Evolutionary conservation across 2,888 invertebrate species (phyloP).

Genomic region (Tipula vernalis): DNA sequence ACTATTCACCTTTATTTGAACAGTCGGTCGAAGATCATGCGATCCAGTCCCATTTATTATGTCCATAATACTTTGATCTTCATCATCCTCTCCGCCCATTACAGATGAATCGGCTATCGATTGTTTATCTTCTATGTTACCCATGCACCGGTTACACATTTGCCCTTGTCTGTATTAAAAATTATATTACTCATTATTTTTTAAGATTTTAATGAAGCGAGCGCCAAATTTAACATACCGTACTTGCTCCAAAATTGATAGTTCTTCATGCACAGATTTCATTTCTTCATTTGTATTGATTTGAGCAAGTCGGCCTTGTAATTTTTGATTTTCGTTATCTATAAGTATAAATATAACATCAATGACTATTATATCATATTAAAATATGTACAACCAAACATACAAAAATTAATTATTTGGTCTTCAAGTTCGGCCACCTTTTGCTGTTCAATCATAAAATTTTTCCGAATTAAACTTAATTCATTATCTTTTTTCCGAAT

Average conservation of each 20-base stretch:
- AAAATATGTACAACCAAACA: conserved; percentile 15
- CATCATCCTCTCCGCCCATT: conserved; percentile 58
- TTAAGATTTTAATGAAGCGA: not conserved
- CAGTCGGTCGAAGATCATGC: conserved; percentile 24
- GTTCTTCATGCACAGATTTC: conserved; percentile 71
- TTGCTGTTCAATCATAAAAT: conserved; percentile 54
- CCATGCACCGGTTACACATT: conserved; percentile 66
- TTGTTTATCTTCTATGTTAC: conserved; percentile 44
- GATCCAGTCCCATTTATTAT: conserved; percentile 28
- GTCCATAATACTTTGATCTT: conserved; percentile 47
- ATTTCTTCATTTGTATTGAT: conserved; percentile 55
- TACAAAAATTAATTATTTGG: conserved; percentile 48
- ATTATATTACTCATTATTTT: not conserved
- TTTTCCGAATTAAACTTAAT: not conserved
- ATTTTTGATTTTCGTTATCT: conserved; percentile 34
- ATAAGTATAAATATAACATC: not conserved
- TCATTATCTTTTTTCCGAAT: not conserved
- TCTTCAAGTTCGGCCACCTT: conserved; percentile 63
- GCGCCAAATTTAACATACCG: conserved; percentile 41
- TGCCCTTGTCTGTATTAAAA: conserved; percentile 56
- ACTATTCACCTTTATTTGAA: conserved; percentile 46
- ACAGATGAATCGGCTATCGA: conserved; percentile 40
- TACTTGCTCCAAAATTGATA: conserved; percentile 73
- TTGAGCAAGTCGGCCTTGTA: conserved; percentile 32
- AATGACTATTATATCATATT: not conserved